Conservation (phyloP, 2,888 invertebrate genomes). For the Plebejus anna region DNA sequence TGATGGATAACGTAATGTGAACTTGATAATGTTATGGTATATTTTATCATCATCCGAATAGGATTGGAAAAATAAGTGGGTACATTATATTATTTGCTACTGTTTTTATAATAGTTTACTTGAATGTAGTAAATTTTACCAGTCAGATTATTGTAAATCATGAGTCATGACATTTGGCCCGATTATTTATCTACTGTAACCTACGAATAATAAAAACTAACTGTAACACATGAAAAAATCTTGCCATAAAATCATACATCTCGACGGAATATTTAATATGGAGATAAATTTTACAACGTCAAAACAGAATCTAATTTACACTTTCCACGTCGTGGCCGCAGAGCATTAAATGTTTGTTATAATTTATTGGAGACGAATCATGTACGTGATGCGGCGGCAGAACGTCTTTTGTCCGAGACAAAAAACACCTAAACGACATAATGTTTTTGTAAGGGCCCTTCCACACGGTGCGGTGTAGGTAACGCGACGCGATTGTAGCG, state of each 20-base stretch:
- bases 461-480: background rate
- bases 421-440: constrained; percentile 68
- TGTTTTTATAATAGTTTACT: no score
- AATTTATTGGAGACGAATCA: constrained; percentile 71
- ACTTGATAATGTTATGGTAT: constrained; percentile 2
- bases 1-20: constrained; percentile 43
- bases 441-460: constrained; percentile 61
- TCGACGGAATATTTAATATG: constrained; percentile 11
- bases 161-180: background rate
- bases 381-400: constrained; percentile 69
- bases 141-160: background rate
- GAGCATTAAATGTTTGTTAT: constrained; percentile 43
- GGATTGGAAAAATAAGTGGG: background rate
- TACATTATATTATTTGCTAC: background rate
- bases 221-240: background rate
- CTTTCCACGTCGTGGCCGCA: constrained; percentile 22
- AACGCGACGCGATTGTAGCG: no score
- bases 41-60: background rate
- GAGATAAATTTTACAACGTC: constrained; percentile 8
- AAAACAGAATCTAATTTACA: constrained; percentile 27
- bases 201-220: no score
- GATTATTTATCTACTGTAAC: background rate
- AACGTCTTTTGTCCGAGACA: constrained; percentile 69
- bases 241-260: constrained; percentile 6
- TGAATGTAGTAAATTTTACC: no score